Base-by-base conservation (phyloP, 2,888 invertebrate species). In the Drosophila imparisetae region DNA sequence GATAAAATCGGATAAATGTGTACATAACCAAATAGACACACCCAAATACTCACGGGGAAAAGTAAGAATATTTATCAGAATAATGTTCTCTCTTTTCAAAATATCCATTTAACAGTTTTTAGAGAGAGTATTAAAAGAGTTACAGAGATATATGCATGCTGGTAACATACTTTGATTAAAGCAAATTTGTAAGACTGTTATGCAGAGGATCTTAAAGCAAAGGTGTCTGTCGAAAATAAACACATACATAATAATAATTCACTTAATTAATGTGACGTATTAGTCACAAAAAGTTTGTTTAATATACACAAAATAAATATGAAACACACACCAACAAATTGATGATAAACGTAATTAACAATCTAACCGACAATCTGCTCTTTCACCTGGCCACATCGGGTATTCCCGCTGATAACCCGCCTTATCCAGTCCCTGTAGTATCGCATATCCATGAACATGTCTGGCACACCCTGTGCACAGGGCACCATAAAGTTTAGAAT, bases 371-470 rank as follows among this genome's bases (percentile, higher is more conserved):
- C 50, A 27, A 52, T 40, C 49, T 83, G 86, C 21, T 72, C 18
- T 3, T 50, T 30, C 50, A 67, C 54, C 2, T 72, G 75, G 0
- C 36, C 48, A 60, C 86, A 86, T 34, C 34, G 76, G 15, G 53
- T 61, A 29, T 78, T 80, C 4, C 78, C 79, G 6, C 75, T 83
- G 30, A 90, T 60, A 0, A 83, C 82, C 18, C 83, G 88, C 4
- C 92, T 78, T 66, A 93, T 89, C 83, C 92, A 93, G 58, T 93
- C 92, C 21, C 84, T 79, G 71, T 91, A 92, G 72, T 91, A 93
- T 4, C 88, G 88, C 36, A 92, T 73, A 72, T 86, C 83, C 45
- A 92, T 92, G 65, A 92, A 92, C 34, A 91, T 86, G 76, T 93
- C 93, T 0, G 93, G 93, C 34, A 82, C 90, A 29, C 92, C 92